Conservation (phyloP, 2,113 vertebrate species). For the Euleptes europaea region DNA sequence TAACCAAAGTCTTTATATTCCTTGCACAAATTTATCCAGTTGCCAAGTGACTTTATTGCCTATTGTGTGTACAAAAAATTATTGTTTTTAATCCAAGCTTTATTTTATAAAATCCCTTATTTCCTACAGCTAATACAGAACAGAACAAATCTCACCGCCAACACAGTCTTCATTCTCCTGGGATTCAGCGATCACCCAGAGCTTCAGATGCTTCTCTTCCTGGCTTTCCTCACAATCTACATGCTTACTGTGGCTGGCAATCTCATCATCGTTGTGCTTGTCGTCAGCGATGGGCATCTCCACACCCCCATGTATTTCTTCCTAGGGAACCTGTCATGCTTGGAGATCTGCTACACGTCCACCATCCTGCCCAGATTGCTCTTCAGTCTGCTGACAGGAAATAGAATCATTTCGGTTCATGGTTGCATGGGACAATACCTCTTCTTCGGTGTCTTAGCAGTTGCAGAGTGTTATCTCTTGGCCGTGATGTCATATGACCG, state of each 20-base stretch:
- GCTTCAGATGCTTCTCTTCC: background rate
- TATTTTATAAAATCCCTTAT: background rate
- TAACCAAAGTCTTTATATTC: too few species aligned
- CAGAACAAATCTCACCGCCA: background rate
- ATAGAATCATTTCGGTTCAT: background rate
- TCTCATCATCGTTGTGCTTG: background rate
- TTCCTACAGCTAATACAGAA: background rate
- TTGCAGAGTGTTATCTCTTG: constrained; percentile 14
- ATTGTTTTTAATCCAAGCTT: too few species aligned
- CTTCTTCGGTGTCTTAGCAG: constrained; percentile 8
- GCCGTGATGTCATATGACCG: constrained; percentile 21
- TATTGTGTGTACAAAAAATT: too few species aligned
- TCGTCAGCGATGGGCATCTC: background rate
- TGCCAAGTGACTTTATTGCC: too few species aligned
- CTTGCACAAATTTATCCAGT: too few species aligned
- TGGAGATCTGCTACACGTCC: constrained; percentile 15
- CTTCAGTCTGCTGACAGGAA: background rate
- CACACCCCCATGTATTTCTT: constrained; percentile 21
- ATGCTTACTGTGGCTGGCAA: background rate
- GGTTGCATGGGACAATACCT: constrained; percentile 7
- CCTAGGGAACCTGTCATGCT: constrained; percentile 4
- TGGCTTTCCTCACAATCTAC: background rate
- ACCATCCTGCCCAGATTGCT: constrained; percentile 1
- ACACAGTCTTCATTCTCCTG: background rate
- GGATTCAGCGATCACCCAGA: background rate